Evolutionary conservation across 2,797 vertebrate genomes (phyloP).

Genomic region (Sebastes vulpes): DNA sequence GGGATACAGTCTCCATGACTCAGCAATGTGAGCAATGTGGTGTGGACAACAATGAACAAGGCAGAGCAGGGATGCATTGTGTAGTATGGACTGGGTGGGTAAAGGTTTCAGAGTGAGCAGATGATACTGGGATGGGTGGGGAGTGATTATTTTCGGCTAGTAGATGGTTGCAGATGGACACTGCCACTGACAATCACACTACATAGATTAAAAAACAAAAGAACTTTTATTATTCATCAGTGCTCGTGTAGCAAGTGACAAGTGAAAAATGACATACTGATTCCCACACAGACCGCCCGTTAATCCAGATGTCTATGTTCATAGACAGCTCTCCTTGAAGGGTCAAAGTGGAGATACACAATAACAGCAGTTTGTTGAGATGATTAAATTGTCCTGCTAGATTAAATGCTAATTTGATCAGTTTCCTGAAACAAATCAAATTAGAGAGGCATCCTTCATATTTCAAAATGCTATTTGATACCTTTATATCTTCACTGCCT

Average conservation of each 20-base stretch:
- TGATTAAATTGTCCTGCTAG: constrained; percentile 40
- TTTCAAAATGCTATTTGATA: constrained; percentile 51
- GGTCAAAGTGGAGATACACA: constrained; percentile 30
- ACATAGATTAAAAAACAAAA: background rate
- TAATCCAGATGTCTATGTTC: background rate
- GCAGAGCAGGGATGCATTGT: constrained; percentile 29
- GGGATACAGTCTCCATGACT: constrained; percentile 52
- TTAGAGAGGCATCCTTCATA: constrained; percentile 42
- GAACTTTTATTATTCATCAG: background rate
- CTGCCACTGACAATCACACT: background rate
- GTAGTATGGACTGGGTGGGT: constrained; percentile 4
- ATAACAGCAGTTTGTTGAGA: constrained; percentile 27
- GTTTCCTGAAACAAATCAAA: constrained; percentile 55
- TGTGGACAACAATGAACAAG: constrained; percentile 46
- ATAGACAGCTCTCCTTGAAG: constrained; percentile 11
- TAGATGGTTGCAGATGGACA: background rate
- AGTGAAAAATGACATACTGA: background rate
- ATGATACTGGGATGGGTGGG: background rate
- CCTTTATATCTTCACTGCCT: constrained; percentile 26
- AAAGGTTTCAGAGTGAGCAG: background rate
- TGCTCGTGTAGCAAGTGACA: background rate
- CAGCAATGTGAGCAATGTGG: constrained; percentile 52
- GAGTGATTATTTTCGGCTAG: too few relatives aligned
- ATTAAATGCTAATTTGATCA: constrained; percentile 67
- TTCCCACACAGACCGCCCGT: background rate